Evolutionary conservation across 2,113 vertebrate genomes (phyloP), one percentile per base, ranked within the genome.

Genomic region (Columbina picui): DNA sequence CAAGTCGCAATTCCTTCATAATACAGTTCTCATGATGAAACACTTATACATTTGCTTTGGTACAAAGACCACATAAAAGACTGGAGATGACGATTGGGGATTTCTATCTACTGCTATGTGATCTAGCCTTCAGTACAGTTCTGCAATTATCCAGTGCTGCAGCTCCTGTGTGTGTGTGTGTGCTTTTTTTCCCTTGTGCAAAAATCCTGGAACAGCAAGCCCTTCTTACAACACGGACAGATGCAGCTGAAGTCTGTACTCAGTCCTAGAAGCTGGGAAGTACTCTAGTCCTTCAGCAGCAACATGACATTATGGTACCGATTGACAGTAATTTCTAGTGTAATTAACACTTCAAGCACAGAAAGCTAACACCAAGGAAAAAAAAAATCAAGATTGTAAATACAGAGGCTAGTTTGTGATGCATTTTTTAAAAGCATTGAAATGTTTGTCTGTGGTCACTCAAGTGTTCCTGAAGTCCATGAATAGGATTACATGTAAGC

Each of bases 21-120:
- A 61, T 13, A 49, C 2, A 22, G 32, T 2, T 20, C 47, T 73
- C 10, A n/a, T 0, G 2, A 45, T 43, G 10, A 55, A 75, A n/a
- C 18, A 45, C 39, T 55, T 60, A 32, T 15, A 53, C 47, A 49
- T 59, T 76, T 53, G 7, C 30, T 65, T 47, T 2, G 6, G 9
- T 26, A 39, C n/a, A 50, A 41, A 74, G 61, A 16, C 17, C 68
- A 22, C 3, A 29, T 7, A 50, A 77, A 82, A 65, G 22, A 55
- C 34, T 34, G 25, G 29, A 64, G 43, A 53, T 47, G 20, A 45
- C 12, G 59, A 41, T 1, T 47, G 36, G 43, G 29, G 29, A 7
- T 71, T 25, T 47, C 29, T 78, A 4, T 30, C 59, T 70, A 22
- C 32, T 47, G 20, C 50, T 60, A 3, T 23, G 25, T 53, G 38